These are phyloP conservation scores for Pogoniulus pusillus DNA, from an alignment of 2,797 vertebrate species.

Conservation along the genomic window DNA sequence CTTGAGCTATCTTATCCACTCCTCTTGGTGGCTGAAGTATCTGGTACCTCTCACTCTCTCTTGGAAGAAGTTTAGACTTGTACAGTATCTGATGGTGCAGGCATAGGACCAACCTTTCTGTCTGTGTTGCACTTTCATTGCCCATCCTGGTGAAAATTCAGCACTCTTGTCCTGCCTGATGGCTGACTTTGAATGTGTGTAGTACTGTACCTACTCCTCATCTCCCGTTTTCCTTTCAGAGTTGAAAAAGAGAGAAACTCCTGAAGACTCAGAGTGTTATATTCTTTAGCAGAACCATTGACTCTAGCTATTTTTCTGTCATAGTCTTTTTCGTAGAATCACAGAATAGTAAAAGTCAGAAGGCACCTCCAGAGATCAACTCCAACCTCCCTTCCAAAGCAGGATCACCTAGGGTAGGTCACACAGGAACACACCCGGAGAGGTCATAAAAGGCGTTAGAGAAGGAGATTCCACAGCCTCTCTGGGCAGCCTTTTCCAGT, in stretches of 20 bases:
- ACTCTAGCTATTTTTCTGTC: background rate
- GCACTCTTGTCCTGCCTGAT: background rate
- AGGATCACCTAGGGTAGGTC: too few relatives aligned
- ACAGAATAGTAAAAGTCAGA: too few relatives aligned
- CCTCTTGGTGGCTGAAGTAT: background rate
- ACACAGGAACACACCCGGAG: too few relatives aligned
- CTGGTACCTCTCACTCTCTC: background rate
- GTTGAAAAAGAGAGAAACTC: background rate
- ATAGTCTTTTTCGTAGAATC: background rate
- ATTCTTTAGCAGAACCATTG: background rate
- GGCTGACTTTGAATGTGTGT: background rate
- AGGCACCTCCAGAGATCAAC: too few relatives aligned
- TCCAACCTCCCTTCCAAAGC: too few relatives aligned
- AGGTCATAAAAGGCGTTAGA: background rate
- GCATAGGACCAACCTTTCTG: background rate
- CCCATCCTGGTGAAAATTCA: background rate
- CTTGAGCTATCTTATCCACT: background rate
- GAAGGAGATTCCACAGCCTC: background rate
- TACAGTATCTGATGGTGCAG: background rate
- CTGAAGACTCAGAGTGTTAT: background rate
- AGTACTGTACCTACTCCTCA: background rate
- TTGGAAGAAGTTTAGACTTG: background rate
- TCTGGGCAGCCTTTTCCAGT: background rate
- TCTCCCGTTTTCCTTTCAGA: background rate
- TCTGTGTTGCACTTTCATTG: background rate